Base-by-base conservation (phyloP, 2,888 invertebrate genomes). In the Lepidocyrtinus sp. region DNA sequence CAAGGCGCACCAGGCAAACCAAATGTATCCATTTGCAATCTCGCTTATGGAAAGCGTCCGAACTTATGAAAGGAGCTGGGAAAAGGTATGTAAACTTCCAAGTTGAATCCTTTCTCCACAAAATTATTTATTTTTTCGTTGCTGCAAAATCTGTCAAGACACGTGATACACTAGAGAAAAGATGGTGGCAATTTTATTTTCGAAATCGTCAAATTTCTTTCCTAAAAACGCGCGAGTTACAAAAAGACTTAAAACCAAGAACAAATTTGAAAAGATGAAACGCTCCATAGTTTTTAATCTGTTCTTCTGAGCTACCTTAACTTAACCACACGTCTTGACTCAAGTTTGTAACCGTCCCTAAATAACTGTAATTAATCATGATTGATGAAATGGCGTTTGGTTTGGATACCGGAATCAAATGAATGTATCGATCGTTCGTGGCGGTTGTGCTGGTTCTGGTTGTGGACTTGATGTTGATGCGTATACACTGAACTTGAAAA, bases 1-100 rank as follows among this genome's bases (percentile, higher is more conserved):
- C 90, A 99, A 98, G 89, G 99, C 99, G 2, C 99, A 99, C 90
- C 98, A 98, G 89, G 98, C 98, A 0, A 98, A 98, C 89, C 97
- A 98, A 88, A 93, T 98, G 15, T 99, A 99, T 89, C 99, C 99
- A 0, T 99, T 96, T 90, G 99, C 99, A 19, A 99, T 99, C 87
- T 99, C 98, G 0, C 91, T 99, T 84, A 98, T 98, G 87, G 99
- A 99, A 90, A 98, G 97, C 89, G 96, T 98, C 45, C 92, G 97
- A 85, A 98, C 98, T 0, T 99, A 99, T 88, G 98, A 99, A 89
- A 93, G 97, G 88, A 98, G 98, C 2, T 91, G 98, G 88, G 98
- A 98, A 89, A 98, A 98, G 94, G 96, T 98, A 91, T 90, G 89
- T 79, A 46, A 25, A 61, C 63, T 19, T 62, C 25, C 36, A 12